Evolutionary conservation across 2,797 vertebrate genomes (phyloP), one percentile per base, ranked within the genome.

Genomic region (Euphonia xanthogaster): DNA sequence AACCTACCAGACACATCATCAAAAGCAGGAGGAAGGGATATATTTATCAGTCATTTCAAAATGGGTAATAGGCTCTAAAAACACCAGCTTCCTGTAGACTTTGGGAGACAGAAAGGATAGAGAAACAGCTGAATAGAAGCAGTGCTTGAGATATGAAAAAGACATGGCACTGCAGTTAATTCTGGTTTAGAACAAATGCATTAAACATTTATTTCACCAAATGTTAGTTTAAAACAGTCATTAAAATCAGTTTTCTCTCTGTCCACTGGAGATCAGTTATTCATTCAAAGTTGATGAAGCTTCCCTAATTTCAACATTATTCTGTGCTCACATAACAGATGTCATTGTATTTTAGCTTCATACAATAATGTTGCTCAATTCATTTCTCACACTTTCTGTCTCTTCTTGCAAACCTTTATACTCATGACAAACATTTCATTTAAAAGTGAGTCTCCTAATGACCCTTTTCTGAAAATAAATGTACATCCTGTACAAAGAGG

Each of bases 301-400:
- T 90, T 96, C 83, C 33, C 90, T 96, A 91, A 95, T 96, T 97
- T 97, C 81, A 94, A 94, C 85, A 87, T 97, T 97, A 97, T 95
- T 84, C 88, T 84, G 18, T 78, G 42, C 7, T 42, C 61, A 81
- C 55, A 30, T 88, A 95, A 86, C 53, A 94, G 74, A 39, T 73
- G 47, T 76, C 79, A 85, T 95, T 93, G 68, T 92, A 94, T 87
- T 95, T 97, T 73, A 88, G 54, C 94, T 93, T 91, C 87, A 60
- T 31, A 62, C 44, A 91, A 88, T 86, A 75, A 65, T 14, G 66
- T 72, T 93, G 62, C 18, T 86, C 50, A 21, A 66, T 89, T 66
- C 78, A 94, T 93, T 96, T 88, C 65, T 73, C 50, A 85, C 70
- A 68, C 21, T 95, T 94, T 82, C 61, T 86, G 28, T 55, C 83